Evolutionary conservation across 1,140 invertebrate species (phyloP).

Genomic region (Aphaenogaster ashmeadi): DNA sequence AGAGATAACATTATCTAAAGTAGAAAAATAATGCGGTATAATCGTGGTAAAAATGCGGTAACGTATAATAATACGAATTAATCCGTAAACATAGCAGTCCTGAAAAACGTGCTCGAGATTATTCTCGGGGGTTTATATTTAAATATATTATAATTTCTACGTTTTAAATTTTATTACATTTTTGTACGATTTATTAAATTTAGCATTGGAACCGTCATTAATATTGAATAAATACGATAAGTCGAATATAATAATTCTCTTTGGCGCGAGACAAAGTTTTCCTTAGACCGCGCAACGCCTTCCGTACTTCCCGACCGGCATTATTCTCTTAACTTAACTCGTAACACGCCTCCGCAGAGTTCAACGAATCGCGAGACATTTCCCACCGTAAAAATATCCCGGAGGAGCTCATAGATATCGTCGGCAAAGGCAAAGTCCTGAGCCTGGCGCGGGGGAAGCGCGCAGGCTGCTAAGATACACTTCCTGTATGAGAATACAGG

Average conservation of each 20-base stretch:
- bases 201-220: not conserved
- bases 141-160: constrained; percentile 13
- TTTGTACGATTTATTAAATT: not conserved
- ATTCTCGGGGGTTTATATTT: not conserved
- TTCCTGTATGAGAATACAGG: constrained; percentile 29
- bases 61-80: constrained; percentile 23
- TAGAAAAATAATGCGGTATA: constrained; percentile 40
- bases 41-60: constrained; percentile 5
- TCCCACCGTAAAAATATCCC: constrained; percentile 46
- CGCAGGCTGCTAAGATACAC: not conserved
- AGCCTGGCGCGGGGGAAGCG: not conserved
- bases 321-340: constrained; percentile 38
- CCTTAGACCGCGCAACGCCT: not conserved
- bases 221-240: not conserved
- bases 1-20: constrained; percentile 34
- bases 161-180: not conserved
- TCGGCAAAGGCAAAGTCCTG: constrained; percentile 43
- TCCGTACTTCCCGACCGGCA: not conserved
- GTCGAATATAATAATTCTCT: not conserved
- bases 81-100: not conserved
- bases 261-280: constrained; percentile 5
- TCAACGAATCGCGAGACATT: constrained; percentile 57
- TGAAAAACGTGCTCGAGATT: not conserved
- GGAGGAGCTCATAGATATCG: constrained; percentile 21
- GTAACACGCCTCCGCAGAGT: constrained; percentile 38